These are phyloP conservation scores for Philaethria dido DNA, from an alignment of 2,888 invertebrate species.

Conservation along the genomic window DNA sequence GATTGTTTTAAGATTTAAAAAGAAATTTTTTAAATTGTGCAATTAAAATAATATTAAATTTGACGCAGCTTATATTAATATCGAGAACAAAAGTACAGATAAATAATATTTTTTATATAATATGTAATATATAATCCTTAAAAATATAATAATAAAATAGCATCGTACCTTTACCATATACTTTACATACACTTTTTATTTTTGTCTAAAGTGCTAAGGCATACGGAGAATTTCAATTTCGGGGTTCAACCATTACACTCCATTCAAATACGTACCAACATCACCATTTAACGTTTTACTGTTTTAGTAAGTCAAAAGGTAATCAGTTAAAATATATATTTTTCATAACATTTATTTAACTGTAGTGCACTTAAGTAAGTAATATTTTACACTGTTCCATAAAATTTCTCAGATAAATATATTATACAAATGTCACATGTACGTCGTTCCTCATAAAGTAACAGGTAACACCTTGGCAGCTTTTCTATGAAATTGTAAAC, in stretches of 20 bases:
- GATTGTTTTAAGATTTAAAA: too few relatives aligned
- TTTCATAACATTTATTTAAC: constrained; percentile 11
- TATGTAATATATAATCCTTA: too few relatives aligned
- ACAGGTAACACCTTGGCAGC: constrained; percentile 57
- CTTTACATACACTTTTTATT: too few relatives aligned
- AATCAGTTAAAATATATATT: background rate
- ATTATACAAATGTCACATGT: constrained; percentile 43
- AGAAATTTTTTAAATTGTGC: too few relatives aligned
- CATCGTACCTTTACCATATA: too few relatives aligned
- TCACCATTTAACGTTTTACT: background rate
- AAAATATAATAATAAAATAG: too few relatives aligned
- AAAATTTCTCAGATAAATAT: constrained; percentile 57
- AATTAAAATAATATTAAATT: too few relatives aligned
- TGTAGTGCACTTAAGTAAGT: constrained; percentile 11
- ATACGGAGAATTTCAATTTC: too few relatives aligned
- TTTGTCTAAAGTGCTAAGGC: too few relatives aligned
- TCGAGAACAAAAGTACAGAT: too few relatives aligned
- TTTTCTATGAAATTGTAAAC: constrained; percentile 58
- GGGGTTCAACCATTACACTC: background rate
- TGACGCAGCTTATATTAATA: too few relatives aligned
- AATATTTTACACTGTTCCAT: constrained; percentile 55
- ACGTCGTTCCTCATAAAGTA: constrained; percentile 46
- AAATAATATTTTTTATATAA: too few relatives aligned
- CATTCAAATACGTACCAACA: background rate
- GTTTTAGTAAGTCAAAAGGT: background rate